A percentile compares a stretch with the other conserved stretches of the same genome.
phyloP scores from a whole-genome alignment of 2,113 vertebrate species.

The Azemiops feae region DNA sequence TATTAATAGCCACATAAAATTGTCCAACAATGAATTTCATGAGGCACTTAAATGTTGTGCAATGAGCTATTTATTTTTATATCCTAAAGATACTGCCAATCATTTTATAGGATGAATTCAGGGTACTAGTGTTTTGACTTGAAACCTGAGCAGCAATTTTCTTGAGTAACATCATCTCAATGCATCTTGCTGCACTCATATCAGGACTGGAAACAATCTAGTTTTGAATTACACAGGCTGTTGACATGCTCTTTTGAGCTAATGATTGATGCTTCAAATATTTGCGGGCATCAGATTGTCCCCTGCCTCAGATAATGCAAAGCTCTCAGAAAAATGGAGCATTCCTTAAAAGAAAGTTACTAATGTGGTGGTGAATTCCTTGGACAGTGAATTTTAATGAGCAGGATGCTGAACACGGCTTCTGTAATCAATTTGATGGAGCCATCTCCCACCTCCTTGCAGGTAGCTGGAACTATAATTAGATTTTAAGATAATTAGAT shows the following conservation, averaged over 20 bases:
- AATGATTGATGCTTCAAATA: not conserved
- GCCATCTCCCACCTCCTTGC: constrained; percentile 30
- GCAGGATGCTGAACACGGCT: constrained; percentile 27
- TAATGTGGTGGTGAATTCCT: not conserved
- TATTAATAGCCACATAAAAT: constrained; percentile 3
- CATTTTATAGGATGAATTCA: not conserved
- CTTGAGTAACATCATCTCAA: not conserved
- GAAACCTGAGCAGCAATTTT: not conserved
- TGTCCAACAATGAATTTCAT: not conserved
- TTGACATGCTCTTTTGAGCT: not conserved
- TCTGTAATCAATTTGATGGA: constrained; percentile 33
- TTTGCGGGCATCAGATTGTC: not conserved
- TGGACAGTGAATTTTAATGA: constrained; percentile 35
- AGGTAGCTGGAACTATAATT: constrained; percentile 46
- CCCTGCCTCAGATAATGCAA: not conserved
- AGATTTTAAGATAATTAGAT: constrained; percentile 45
- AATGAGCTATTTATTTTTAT: not conserved
- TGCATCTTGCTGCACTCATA: not conserved
- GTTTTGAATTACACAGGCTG: not conserved
- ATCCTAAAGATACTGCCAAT: not conserved
- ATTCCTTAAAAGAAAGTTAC: not conserved
- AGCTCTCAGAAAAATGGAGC: not conserved
- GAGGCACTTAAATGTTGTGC: not conserved
- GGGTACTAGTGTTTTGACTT: not conserved
- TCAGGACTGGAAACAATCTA: not conserved